Base-by-base conservation (phyloP, 92 coral and sea anemone species). In the Epizoanthus stellaris region DNA sequence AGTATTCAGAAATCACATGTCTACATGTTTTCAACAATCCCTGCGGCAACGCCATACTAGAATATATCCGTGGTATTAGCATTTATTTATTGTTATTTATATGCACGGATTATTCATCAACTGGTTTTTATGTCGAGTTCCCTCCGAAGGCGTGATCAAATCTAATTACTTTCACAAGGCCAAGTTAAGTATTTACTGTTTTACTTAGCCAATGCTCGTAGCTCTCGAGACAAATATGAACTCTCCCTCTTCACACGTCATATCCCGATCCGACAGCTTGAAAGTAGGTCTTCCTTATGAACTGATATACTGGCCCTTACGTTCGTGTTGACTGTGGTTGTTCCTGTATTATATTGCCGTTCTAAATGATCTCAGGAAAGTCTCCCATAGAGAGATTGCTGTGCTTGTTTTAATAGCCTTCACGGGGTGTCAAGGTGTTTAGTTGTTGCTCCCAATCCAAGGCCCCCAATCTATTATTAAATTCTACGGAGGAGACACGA, bases 121-220 rank as follows among this genome's bases (percentile, higher is more conserved):
- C 12, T 57, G 58, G 45, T 62, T 61, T 43, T 80, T 66, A 53
- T 42, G 80, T 80, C 82, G 38, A 70, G 67, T 73, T 73, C 79
- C 53, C 73, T 77, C 88, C 73, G 63, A 80, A 74, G 62, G 73
- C 66, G 77, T 74, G 87, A 89, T 89, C 73, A 73, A 80, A 74
- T 80, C 73, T 80, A 89, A 80, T 76, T 76, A 71, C 13, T 23
- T 2, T 20, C 47, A 39, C 49, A 45, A 7, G 6, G 49, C 49
- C 49, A 45, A 45, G 49, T 45, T 45, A 11, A 12, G 13, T 11
- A 52, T 52, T 52, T 7, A 52, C 11, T 52, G 3, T 52, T 52
- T 52, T 9, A 52, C 12, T 52, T 52, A 9, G 10, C 56, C 56
- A 12, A 13, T 40, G 47, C 25, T 77, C 42, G 3, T 6, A 61